Percentiles rank a stretch among this genome's conserved stretches.
Evolutionary conservation across 2,888 invertebrate genomes (phyloP).

Genomic region (Congeria kusceri): DNA sequence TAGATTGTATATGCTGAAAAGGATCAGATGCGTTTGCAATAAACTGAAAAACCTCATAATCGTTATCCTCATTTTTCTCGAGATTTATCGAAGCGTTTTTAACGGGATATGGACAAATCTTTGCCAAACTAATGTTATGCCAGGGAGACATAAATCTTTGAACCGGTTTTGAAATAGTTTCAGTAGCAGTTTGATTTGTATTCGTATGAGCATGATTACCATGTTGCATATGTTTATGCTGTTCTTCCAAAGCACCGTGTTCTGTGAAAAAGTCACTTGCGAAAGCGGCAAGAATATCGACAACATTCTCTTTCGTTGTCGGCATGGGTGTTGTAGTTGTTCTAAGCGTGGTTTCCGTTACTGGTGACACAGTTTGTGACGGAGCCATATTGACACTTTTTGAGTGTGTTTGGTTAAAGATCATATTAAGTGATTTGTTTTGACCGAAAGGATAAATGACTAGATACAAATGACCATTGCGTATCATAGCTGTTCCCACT

Average conservation of each 20-base stretch:
- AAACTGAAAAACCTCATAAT: slow-evolving; percentile 40
- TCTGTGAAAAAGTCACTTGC: background rate
- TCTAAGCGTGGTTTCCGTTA: background rate
- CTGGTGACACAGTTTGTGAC: background rate
- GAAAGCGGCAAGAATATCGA: background rate
- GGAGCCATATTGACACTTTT: background rate
- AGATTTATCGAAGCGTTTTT: background rate
- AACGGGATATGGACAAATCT: slow-evolving; percentile 29
- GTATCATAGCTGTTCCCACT: slow-evolving; percentile 50
- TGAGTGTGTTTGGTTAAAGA: slow-evolving; percentile 13
- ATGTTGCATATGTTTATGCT: slow-evolving; percentile 1
- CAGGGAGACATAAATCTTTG: slow-evolving; percentile 49
- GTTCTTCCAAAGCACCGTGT: background rate
- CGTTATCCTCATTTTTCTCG: slow-evolving; percentile 32
- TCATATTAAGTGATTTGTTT: slow-evolving; percentile 22
- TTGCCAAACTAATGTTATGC: slow-evolving; percentile 43
- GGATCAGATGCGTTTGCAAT: slow-evolving; percentile 57
- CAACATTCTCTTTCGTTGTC: background rate
- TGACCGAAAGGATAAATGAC: slow-evolving; percentile 50
- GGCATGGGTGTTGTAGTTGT: background rate
- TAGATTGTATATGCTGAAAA: slow-evolving; percentile 34
- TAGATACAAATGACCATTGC: slow-evolving; percentile 51
- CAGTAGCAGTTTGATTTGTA: background rate
- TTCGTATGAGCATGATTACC: background rate
- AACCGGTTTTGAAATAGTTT: slow-evolving; percentile 4